Percentiles rank a stretch among this genome's conserved stretches.
These are phyloP conservation scores for Cheilosia soror DNA, from an alignment of 2,888 invertebrate genomes.

Conservation along the genomic window DNA sequence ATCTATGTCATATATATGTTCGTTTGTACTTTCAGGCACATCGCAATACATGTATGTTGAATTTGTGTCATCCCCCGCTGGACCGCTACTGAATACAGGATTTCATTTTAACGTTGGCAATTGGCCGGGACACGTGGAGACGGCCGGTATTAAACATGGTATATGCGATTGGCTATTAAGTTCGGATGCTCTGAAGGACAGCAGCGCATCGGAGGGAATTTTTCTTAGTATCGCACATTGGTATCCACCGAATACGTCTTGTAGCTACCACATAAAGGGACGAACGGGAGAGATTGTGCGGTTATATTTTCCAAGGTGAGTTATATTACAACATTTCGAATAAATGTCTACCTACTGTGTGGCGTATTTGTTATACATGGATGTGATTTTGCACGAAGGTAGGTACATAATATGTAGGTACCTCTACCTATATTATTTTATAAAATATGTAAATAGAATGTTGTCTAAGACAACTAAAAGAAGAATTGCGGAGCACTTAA, in stretches of 20 bases:
- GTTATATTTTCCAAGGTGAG: constrained; percentile 93
- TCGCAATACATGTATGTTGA: constrained; percentile 95
- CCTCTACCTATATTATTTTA: too few relatives aligned
- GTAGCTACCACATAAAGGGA: constrained; percentile 95
- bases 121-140: constrained; percentile 96
- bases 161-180: constrained; percentile 95
- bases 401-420: too few relatives aligned
- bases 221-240: constrained; percentile 96
- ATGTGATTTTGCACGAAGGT: too few relatives aligned
- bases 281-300: constrained; percentile 94
- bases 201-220: constrained; percentile 93
- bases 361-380: too few relatives aligned
- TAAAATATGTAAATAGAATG: too few relatives aligned
- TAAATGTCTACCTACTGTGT: background rate
- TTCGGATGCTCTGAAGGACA: constrained; percentile 90
- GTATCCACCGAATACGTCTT: constrained; percentile 97
- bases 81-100: constrained; percentile 95
- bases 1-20: background rate
- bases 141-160: constrained; percentile 93
- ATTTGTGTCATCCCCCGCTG: constrained; percentile 94
- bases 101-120: constrained; percentile 98
- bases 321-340: background rate
- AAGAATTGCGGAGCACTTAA: too few relatives aligned
- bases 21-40: constrained; percentile 85
- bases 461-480: too few relatives aligned